These are phyloP conservation scores for Sipha maydis DNA, from an alignment of 2,888 invertebrate genomes.

Conservation along the genomic window DNA sequence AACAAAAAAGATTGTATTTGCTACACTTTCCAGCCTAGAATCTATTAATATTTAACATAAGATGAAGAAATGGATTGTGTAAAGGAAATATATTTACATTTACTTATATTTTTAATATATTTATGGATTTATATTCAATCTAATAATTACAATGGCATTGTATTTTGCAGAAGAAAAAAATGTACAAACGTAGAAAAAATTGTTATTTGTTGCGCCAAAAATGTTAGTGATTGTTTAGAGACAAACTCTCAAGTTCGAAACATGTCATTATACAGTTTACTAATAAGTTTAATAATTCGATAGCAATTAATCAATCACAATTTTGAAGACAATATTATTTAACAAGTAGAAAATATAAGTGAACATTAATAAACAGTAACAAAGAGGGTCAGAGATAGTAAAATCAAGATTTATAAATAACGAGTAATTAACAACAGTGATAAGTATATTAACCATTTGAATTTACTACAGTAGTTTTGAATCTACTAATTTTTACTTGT, in stretches of 20 bases:
- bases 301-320: constrained; percentile 22
- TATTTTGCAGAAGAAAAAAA: background rate
- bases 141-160: background rate
- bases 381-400: background rate
- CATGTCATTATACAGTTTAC: background rate
- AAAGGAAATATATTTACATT: background rate
- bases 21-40: background rate
- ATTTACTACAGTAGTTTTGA: background rate
- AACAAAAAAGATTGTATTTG: too few species aligned
- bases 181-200: background rate
- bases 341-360: constrained; percentile 1
- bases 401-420: background rate
- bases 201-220: background rate
- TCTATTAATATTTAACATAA: background rate
- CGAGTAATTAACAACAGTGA: background rate
- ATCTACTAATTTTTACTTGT: background rate
- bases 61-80: background rate
- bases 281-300: constrained; percentile 5
- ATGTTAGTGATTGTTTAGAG: background rate
- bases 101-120: too few species aligned
- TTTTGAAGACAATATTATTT: background rate
- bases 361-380: background rate
- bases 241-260: background rate
- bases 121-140: too few species aligned
- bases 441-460: constrained; percentile 3